Base-by-base conservation (phyloP, 2,113 vertebrate species). In the Nymphicus hollandicus region DNA sequence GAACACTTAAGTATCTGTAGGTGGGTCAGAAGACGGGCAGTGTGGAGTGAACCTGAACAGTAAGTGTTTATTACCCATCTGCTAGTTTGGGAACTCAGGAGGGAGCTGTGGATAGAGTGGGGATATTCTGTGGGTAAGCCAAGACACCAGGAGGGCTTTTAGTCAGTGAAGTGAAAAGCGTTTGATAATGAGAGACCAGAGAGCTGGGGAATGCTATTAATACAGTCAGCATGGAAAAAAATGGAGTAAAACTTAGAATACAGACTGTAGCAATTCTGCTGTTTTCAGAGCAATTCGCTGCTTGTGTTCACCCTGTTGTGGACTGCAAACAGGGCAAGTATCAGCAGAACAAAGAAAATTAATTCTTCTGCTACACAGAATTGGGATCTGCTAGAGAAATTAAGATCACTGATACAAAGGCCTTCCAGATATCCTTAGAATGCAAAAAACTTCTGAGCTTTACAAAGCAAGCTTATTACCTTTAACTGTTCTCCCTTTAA, bases 271-370 rank as follows among this genome's bases (percentile, higher is more conserved):
- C 50, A 65, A 19, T 16, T 35, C 58, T 58, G 60, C 53, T 52
- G 64, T 5, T 70, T n/a, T 28, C 53, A 66, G 43, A 50, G 35
- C 7, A 60, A 13, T 37, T 69, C 5, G 0, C 52, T 72, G 56
- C 73, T 78, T 0, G 0, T 19, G 64, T 20, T 81, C 50, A 60
- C 9, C 16, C n/a, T 28, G 4, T 1, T 3, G 6, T 10, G 29
- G 43, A 18, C 52, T 74, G 35, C 55, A 66, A 55, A 77, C 2
- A 3, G 35, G 35, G 3, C 6, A 66, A 49, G 17, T 2, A 14
- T 65, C 86, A 84, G 47, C 52, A 86, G 50, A 33, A 43, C 24
- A 55, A 29, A 27, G 69, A 44, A 64, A 81, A 81, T 22, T 25
- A 55, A 31, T 6, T 78, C 61, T 70, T n/a, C 23, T 53, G 4